Evolutionary conservation across 2,888 invertebrate species (phyloP), one percentile per base, ranked within the genome.

Genomic region (Camptogramma bilineatum): DNA sequence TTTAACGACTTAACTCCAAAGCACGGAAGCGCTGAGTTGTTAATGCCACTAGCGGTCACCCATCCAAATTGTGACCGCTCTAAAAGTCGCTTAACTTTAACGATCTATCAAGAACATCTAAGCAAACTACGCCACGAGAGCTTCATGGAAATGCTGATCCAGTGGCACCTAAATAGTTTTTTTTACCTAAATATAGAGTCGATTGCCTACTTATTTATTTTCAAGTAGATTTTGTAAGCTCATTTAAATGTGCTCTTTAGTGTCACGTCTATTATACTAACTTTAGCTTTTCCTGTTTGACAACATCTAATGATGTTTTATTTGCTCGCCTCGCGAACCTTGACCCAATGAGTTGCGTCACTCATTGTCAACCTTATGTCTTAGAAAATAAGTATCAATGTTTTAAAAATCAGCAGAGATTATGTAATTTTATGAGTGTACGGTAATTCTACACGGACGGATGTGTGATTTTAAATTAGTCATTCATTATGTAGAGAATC

Each of bases 391-490:
- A 53, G 65, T 46, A 50, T 48, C 39, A 55, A 39, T 16, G 18
- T 52, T 28, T 55, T 19, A 53, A 62, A 60, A 66, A 62, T 62
- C 47, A 51, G 48, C 55, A 19, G 13, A 31, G 61, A 61, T 71
- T 71, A 73, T 63, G 62, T 71, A 73, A 73, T 68, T 57, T 68
- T 62, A 66, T 60, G 68, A 69, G 63, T 58, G 28, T 47, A 61
- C 63, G 61, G 69, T 68, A 73, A 71, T 65, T 68, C 57, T 66
- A 68, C 65, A 68, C 64, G 63, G 57, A 64, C 66, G 65, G 66
- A 71, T 71, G 63, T 69, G 70, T 72, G 68, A 67, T 73, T 71
- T 66, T 47, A 64, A 67, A 71, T 69, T 68, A 68, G 69, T 73
- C 68, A 71, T 70, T 73, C 63, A 63, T 72, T 66, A 69, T 39